Evolutionary conservation across 2,797 vertebrate genomes (phyloP), one percentile per base, ranked within the genome.

Genomic region (Schizopygopsis malacanthus): DNA sequence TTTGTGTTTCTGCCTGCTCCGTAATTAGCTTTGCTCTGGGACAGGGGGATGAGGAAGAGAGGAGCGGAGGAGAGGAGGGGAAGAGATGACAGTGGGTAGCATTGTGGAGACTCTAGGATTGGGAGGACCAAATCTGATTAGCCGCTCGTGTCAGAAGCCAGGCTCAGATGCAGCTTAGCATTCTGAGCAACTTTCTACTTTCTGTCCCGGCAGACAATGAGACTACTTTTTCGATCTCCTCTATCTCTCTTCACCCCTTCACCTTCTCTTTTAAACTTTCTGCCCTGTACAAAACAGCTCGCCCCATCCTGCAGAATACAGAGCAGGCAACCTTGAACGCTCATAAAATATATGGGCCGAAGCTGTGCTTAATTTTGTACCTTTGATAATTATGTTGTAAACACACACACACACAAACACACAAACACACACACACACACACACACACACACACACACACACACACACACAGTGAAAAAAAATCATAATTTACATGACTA

Each of bases 111-210:
- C 95, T 95, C 92, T 94, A 86, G 95, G 97, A 96, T 97, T 97
- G 97, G 97, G 97, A 96, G 96, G 97, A 96, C 96, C 96, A 98
- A 99, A 99, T 99, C 97, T 98, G 98, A 99, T 99, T 99, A 99
- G 97, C 96, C 97, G 97, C 97, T 97, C 96, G 97, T 98, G 98
- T 98, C 98, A 98, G 97, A 97, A 97, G 96, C 96, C 97, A 97
- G 97, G 96, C 94, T 95, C 96, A 97, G 97, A 97, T 97, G 95
- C 96, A 98, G 98, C 96, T 98, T 97, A 98, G 96, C 96, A 96
- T 97, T 97, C 95, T 95, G 95, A 96, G 95, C 94, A 95, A 96
- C 96, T 97, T 97, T 98, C 95, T 93, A 93, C 96, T 97, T 96
- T 97, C 92, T 95, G 94, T 94, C 76, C 70, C 6, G 50, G 72